These are phyloP conservation scores for Hirtodrosophila confusa DNA, from an alignment of 2,888 invertebrate genomes.

Conservation along the genomic window DNA sequence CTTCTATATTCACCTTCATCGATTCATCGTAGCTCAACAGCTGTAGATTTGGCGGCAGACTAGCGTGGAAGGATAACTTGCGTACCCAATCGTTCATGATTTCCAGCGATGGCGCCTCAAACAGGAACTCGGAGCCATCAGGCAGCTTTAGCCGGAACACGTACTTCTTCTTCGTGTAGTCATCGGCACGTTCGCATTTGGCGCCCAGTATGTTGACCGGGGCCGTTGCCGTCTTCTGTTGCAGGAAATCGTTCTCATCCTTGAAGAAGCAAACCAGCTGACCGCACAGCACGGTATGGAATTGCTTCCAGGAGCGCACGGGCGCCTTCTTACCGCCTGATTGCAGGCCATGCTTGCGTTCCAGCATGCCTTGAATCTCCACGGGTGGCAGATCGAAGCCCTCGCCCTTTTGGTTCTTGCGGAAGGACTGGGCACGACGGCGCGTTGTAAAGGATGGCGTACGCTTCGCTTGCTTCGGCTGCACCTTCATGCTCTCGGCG, in stretches of 20 bases:
- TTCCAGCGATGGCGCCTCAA: constrained; percentile 89
- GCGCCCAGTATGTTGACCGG: constrained; percentile 92
- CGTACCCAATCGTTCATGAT: constrained; percentile 95
- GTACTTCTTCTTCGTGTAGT: constrained; percentile 97
- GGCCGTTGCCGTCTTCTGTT: constrained; percentile 94
- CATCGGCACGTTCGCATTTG: constrained; percentile 92
- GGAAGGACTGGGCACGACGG: constrained; percentile 93
- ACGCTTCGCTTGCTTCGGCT: constrained; percentile 92
- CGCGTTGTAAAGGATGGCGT: constrained; percentile 98
- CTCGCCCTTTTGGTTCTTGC: constrained; percentile 87
- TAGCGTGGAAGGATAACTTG: constrained; percentile 96
- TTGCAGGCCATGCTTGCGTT: constrained; percentile 97
- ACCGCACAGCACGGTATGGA: constrained; percentile 97
- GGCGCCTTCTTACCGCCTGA: constrained; percentile 97
- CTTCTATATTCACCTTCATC: constrained; percentile 85
- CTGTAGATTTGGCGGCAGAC: constrained; percentile 94
- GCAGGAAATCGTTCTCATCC: constrained; percentile 95
- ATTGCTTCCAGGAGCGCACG: constrained; percentile 97
- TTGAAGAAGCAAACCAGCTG: constrained; percentile 99
- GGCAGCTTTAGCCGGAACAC: constrained; percentile 94
- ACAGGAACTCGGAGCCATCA: constrained; percentile 97
- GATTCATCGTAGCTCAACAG: constrained; percentile 92
- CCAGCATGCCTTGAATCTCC: constrained; percentile 95
- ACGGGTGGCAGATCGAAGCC: constrained; percentile 91
- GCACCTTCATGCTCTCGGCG: constrained; percentile 95